Evolutionary conservation across 2,797 vertebrate genomes (phyloP).

Genomic region (Aldrovandia affinis): DNA sequence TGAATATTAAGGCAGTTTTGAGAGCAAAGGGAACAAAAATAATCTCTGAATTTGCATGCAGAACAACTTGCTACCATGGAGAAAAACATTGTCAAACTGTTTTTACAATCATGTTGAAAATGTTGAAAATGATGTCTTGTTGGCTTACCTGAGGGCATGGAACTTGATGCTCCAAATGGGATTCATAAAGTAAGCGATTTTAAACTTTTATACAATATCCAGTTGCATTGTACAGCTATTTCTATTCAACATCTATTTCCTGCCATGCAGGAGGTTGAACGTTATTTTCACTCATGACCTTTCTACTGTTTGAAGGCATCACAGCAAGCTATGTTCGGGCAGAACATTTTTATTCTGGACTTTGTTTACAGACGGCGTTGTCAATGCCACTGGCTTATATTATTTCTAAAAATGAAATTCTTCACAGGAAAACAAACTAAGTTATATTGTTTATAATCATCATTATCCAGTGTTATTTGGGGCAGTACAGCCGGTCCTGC

Average conservation of each 20-base stretch:
- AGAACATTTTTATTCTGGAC: neutral
- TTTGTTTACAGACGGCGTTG: neutral
- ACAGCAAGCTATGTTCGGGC: neutral
- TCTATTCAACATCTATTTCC: neutral
- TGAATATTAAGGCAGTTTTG: neutral
- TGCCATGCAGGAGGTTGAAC: neutral
- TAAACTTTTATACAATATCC: neutral
- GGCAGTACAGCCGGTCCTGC: no score
- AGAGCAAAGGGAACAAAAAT: neutral
- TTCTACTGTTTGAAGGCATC: conserved; percentile 2
- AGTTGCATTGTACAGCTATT: neutral
- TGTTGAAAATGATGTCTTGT: neutral
- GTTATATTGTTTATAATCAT: neutral
- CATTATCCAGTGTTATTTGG: neutral
- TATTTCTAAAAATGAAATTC: neutral
- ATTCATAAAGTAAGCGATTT: neutral
- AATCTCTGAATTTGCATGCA: neutral
- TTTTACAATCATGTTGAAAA: no score
- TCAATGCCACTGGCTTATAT: neutral
- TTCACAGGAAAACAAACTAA: neutral
- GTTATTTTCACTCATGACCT: neutral
- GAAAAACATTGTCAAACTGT: no score
- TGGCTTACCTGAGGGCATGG: neutral
- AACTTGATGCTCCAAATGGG: neutral
- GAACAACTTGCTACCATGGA: no score